Conservation (phyloP, 2,113 vertebrate species). For the Heterotilapia buettikoferi region DNA sequence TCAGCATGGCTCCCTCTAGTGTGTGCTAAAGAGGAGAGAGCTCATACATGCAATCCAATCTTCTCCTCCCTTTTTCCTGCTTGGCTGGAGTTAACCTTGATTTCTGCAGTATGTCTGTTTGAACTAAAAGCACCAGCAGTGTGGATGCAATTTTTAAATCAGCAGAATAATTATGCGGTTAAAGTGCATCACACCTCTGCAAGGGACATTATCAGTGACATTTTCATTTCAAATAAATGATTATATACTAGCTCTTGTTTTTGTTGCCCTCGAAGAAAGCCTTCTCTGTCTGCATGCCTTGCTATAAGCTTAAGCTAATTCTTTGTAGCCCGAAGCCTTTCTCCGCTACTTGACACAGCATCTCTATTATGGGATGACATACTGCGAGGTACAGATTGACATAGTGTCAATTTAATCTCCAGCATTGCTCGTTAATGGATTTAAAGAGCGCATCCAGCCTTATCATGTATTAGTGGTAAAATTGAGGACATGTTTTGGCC, state of each 20-base stretch:
- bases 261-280: slow-evolving; percentile 3
- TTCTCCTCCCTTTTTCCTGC: slow-evolving; percentile 37
- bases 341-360: slow-evolving; percentile 27
- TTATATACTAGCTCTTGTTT: slow-evolving; percentile 31
- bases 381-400: slow-evolving; percentile 57
- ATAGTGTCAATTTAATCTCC: slow-evolving; percentile 45
- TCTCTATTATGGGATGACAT: slow-evolving; percentile 39
- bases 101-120: slow-evolving; percentile 45
- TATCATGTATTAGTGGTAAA: slow-evolving; percentile 27
- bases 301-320: slow-evolving; percentile 23
- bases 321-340: background rate
- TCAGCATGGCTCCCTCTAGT: slow-evolving; percentile 51
- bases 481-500: slow-evolving; percentile 30
- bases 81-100: slow-evolving; percentile 50
- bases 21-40: slow-evolving; percentile 35
- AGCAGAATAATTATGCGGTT: slow-evolving; percentile 52
- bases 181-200: slow-evolving; percentile 36
- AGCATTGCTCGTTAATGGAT: slow-evolving; percentile 27
- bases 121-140: slow-evolving; percentile 33
- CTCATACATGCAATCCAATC: slow-evolving; percentile 10
- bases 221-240: slow-evolving; percentile 48
- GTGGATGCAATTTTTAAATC: slow-evolving; percentile 60
- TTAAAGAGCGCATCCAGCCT: slow-evolving; percentile 17
- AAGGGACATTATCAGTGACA: slow-evolving; percentile 49
- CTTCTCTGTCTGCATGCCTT: background rate